Evolutionary conservation across 1,140 invertebrate genomes (phyloP).

Genomic region (Venustaconcha ellipsiformis): DNA sequence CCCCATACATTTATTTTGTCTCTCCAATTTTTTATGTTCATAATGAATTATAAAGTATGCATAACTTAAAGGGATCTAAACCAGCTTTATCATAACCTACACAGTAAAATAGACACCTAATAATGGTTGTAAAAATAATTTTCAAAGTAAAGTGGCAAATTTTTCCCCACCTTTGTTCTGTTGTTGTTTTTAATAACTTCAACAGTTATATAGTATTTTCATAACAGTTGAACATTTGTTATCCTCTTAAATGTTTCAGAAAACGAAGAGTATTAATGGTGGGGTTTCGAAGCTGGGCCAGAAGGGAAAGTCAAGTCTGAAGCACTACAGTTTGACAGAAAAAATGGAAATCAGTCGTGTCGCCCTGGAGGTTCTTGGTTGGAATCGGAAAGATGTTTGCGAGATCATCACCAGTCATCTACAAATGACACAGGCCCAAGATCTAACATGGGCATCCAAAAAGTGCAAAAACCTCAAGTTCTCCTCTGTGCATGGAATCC

Average conservation of each 20-base stretch:
- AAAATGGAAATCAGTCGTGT: conserved; percentile 67
- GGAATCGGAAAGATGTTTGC: conserved; percentile 87
- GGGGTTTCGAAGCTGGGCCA: background rate
- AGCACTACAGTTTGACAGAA: conserved; percentile 42
- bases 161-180: too few relatives aligned
- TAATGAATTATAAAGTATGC: too few relatives aligned
- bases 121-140: too few relatives aligned
- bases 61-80: too few relatives aligned
- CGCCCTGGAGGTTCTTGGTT: conserved; percentile 91
- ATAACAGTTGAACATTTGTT: background rate
- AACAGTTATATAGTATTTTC: too few relatives aligned
- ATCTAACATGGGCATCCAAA: conserved; percentile 81
- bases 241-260: conserved; percentile 31
- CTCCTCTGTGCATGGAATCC: conserved; percentile 85
- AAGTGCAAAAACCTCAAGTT: conserved; percentile 89
- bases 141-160: too few relatives aligned
- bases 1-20: too few relatives aligned
- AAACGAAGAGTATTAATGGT: conserved; percentile 26
- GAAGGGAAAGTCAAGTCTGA: conserved; percentile 2
- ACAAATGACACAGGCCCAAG: conserved; percentile 86
- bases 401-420: conserved; percentile 90
- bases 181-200: too few relatives aligned
- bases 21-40: too few relatives aligned
- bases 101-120: too few relatives aligned
- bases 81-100: too few relatives aligned